Percentiles rank a stretch among this genome's conserved stretches.
These are phyloP conservation scores for Vannuccia rotundouncinata DNA, from an alignment of 2,888 invertebrate species.

Conservation along the genomic window DNA sequence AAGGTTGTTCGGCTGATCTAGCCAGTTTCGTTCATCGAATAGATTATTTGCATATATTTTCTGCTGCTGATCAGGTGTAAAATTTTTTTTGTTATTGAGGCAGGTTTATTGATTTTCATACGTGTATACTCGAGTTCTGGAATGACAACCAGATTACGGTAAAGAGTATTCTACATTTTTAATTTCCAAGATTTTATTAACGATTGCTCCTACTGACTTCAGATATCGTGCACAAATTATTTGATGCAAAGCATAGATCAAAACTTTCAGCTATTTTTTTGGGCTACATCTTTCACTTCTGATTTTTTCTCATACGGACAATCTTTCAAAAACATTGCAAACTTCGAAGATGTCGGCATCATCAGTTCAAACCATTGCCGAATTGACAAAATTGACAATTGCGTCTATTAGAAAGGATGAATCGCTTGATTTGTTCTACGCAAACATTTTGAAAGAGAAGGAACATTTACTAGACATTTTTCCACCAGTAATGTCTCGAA, in stretches of 20 bases:
- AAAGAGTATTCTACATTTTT: no score
- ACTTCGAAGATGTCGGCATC: conserved; percentile 5
- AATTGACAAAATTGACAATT: conserved; percentile 16
- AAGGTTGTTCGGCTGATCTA: no score
- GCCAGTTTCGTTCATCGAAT: no score
- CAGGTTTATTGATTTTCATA: no score
- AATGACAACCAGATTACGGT: no score
- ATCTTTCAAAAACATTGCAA: conserved; percentile 17
- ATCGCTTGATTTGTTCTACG: conserved; percentile 17
- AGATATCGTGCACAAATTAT: conserved; percentile 26
- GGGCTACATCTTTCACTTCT: conserved; percentile 10
- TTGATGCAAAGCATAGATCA: conserved; percentile 13
- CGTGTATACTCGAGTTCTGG: no score
- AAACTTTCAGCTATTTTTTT: conserved; percentile 28
- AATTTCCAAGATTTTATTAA: no score
- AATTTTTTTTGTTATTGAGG: no score
- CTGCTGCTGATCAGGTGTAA: no score
- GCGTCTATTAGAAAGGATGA: conserved; percentile 22
- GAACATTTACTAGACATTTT: conserved; percentile 17
- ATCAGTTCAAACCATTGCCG: conserved; percentile 24
- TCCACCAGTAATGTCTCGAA: conserved; percentile 13
- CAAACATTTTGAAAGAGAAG: conserved; percentile 23
- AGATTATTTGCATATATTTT: no score
- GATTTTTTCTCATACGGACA: conserved; percentile 9
- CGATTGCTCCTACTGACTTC: no score